Evolutionary conservation across 2,113 vertebrate species (phyloP), one percentile per base, ranked within the genome.

Genomic region (Dromaius novaehollandiae): DNA sequence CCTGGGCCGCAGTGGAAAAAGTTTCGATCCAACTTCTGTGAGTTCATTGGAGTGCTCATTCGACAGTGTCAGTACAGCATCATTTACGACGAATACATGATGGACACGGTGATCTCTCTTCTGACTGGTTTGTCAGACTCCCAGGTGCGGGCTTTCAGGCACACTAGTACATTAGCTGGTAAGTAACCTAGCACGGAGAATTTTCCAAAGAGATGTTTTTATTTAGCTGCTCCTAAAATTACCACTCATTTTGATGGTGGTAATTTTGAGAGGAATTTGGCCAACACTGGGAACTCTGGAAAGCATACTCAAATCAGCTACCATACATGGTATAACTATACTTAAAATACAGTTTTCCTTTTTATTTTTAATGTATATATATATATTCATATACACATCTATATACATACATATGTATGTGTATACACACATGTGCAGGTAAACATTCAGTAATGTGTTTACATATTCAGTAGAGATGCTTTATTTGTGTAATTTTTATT

Each of bases 31-130:
- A 99, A 99, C 97, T 99, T 99, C 98, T 99, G 99, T 36, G 99
- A 99, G 98, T 99, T 99, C 94, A 99, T 99, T 95, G 98, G 99
- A 64, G 99, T 99, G 40, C 95, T 99, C 96, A 99, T 99, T 96
- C 99, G 99, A 69, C 99, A 99, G 96, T 99, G 99, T 97, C 99
- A 99, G 91, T 99, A 99, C 97, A 99, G 99, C 98, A 99, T 99
- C 97, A 99, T 99, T 97, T 99, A 99, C 73, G 99, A 99, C 89
- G 99, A 99, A 95, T 99, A 99, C 98, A 99, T 99, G 99, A 99
- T 99, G 99, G 99, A 99, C 98, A 99, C 99, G 0, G 99, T 99
- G 68, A 99, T 99, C 97, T 99, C 99, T 28, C 99, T 99, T 95
- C 99, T 99, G 96, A 99, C 99, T 32, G 99, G 99, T 55, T 98